These are phyloP conservation scores for Platyura marginata DNA, from an alignment of 1,140 invertebrate species.

Conservation along the genomic window DNA sequence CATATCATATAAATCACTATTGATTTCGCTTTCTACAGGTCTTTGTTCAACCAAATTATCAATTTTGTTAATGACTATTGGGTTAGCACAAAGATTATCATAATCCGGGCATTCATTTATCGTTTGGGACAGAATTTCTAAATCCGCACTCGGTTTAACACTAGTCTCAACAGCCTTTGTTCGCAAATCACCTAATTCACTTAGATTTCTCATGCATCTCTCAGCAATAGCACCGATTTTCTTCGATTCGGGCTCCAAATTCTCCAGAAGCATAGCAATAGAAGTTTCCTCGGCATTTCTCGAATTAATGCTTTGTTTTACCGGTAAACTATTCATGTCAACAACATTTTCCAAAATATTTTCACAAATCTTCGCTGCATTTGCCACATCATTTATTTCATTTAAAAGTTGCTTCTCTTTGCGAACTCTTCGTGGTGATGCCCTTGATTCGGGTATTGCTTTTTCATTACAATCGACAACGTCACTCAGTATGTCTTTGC, in stretches of 20 bases:
- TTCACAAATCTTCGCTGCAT: conserved; percentile 26
- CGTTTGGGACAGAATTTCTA: background rate
- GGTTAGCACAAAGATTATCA: conserved; percentile 12
- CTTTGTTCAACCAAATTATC: background rate
- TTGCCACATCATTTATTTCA: conserved; percentile 22
- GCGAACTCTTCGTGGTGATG: background rate
- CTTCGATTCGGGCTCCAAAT: conserved; percentile 18
- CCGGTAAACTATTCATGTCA: conserved; percentile 6
- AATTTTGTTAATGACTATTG: background rate
- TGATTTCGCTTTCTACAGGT: background rate
- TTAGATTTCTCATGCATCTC: conserved; percentile 21
- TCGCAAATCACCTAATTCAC: conserved; percentile 9
- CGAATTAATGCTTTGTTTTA: background rate
- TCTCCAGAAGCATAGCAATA: conserved; percentile 17
- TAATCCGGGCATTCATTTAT: conserved; percentile 13
- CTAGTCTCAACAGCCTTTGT: background rate
- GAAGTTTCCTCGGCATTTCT: background rate
- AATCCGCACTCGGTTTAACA: background rate
- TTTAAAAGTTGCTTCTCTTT: conserved; percentile 14
- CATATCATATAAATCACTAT: conserved; percentile 16
- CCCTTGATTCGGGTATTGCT: conserved; percentile 10
- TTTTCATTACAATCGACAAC: conserved; percentile 10
- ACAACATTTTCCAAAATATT: conserved; percentile 25
- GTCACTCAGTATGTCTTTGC: conserved; percentile 24
- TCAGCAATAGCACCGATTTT: conserved; percentile 18